Conservation (phyloP, 2,797 vertebrate species). For the Carcharodon carcharias region DNA sequence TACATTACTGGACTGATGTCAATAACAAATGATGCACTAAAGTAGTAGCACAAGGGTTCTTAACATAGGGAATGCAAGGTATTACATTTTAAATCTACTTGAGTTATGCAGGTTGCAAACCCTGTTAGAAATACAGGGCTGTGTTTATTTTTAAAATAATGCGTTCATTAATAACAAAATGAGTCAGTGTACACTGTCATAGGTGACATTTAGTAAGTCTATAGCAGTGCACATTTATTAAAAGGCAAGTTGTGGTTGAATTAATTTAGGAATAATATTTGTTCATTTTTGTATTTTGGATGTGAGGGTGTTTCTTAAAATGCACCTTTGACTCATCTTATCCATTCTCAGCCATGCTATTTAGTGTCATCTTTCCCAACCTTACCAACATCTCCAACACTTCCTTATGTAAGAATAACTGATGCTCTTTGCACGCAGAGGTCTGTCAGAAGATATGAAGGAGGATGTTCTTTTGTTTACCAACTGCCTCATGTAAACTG, state of each 20-base stretch:
- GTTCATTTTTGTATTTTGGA: not conserved
- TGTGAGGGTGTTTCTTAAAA: not conserved
- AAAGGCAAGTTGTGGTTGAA: not conserved
- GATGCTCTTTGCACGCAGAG: not conserved
- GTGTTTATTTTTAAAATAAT: not conserved
- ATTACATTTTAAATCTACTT: not conserved
- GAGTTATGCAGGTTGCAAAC: not conserved
- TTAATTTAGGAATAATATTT: not conserved
- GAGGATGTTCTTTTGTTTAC: no score
- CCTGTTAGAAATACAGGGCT: not conserved
- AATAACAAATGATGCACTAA: not conserved
- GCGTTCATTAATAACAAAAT: not conserved
- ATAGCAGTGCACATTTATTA: not conserved
- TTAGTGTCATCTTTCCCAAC: not conserved
- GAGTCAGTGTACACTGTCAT: not conserved
- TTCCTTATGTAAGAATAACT: not conserved
- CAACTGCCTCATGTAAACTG: no score
- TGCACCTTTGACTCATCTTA: not conserved
- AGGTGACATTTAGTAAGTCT: not conserved
- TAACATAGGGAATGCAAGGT: no score
- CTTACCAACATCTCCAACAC: not conserved
- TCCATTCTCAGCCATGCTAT: not conserved
- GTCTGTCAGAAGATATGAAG: no score
- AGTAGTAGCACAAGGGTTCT: not conserved
- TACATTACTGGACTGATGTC: not conserved